Evolutionary conservation across 2,888 invertebrate genomes (phyloP), one percentile per base, ranked within the genome.

Genomic region (Noctua pronuba): DNA sequence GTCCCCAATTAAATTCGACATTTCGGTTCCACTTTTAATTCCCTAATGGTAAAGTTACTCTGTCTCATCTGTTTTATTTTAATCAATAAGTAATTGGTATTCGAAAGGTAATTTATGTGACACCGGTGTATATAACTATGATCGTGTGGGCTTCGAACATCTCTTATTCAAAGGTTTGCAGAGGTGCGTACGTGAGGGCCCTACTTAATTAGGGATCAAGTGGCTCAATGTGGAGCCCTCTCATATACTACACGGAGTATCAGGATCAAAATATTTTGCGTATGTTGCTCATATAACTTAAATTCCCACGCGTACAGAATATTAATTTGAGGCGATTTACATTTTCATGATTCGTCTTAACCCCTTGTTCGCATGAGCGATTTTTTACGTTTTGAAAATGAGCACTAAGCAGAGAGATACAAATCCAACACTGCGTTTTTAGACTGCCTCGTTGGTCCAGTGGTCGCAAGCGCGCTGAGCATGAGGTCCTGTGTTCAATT

Each of bases 201-300:
- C 89, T 88, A 86, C 87, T 90, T 93, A 94, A 94, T 94, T 93
- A 93, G 91, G 92, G 93, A 93, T 93, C 89, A 91, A 90, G 89
- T 86, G 87, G 89, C 88, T 90, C 86, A 85, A 90, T 87, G 89
- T 83, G 72, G 84, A 84, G 80, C 86, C 18, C 58, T 38, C 67
- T 66, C 64, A 46, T 75, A 64, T 79, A 86, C 76, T 73, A 69
- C 77, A 67, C 49, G 4, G 24, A 68, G 66, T 76, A 70, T 75
- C 68, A 79, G 73, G 78, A 88, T 86, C 84, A 77, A 84, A 86
- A 89, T 88, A 84, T 88, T 84, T 80, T 84, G 69, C 80, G 77
- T 86, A 88, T 84, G 79, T 84, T 81, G 80, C 71, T 71, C 73
- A 84, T 83, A 86, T 73, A 72, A 82, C 77, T 79, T 69, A 81